Evolutionary conservation across 35 echinoderm and acorn worm genomes (phyloP).

Genomic region (Diadema setosum): DNA sequence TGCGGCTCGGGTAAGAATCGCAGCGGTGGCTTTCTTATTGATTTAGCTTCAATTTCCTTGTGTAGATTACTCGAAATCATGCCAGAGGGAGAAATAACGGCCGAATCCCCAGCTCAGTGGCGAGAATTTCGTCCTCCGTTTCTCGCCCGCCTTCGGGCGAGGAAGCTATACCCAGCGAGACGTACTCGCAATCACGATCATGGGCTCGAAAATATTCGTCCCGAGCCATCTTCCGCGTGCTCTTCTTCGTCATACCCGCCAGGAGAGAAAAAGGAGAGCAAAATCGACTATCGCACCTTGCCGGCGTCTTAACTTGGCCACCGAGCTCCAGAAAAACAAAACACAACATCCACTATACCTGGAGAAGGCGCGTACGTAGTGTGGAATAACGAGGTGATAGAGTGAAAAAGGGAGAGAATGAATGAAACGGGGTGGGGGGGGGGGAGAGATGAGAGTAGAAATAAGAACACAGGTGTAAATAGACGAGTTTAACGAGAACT

Average conservation of each 20-base stretch:
- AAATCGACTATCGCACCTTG: background rate
- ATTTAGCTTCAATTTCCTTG: constrained; percentile 35
- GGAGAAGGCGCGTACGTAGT: too few relatives aligned
- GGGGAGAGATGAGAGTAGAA: too few relatives aligned
- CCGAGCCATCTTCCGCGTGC: background rate
- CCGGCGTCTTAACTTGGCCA: constrained; percentile 3
- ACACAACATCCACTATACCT: too few relatives aligned
- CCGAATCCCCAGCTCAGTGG: constrained; percentile 19
- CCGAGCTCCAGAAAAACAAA: background rate
- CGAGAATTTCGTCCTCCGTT: constrained; percentile 13
- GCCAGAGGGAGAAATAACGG: background rate
- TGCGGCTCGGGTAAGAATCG: background rate
- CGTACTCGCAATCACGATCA: background rate
- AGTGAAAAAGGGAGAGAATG: too few relatives aligned
- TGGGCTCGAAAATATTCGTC: background rate
- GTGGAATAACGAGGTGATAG: too few relatives aligned
- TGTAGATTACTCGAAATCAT: constrained; percentile 18
- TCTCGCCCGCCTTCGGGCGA: background rate
- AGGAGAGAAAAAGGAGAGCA: background rate
- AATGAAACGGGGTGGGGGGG: too few relatives aligned
- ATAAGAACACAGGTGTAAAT: too few relatives aligned
- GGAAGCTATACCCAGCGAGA: background rate
- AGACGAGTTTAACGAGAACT: too few relatives aligned
- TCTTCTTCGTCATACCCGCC: background rate
- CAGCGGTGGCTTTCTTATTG: constrained; percentile 24